These are phyloP conservation scores for Gallinago paraguaiae DNA, from an alignment of 2,113 vertebrate species.

Conservation along the genomic window DNA sequence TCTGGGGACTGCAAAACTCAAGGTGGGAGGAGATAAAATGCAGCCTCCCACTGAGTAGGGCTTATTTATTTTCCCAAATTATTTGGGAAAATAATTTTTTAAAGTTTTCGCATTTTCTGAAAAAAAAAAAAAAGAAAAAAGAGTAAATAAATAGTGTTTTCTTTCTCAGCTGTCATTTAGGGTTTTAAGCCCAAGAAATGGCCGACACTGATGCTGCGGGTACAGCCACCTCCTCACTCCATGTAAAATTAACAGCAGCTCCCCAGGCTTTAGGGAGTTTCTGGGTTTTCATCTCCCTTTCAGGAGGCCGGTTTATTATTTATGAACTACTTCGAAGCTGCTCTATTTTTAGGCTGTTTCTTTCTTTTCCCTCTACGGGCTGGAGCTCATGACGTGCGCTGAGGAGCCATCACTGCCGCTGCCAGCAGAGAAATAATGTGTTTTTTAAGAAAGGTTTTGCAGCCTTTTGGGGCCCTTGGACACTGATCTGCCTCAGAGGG, in stretches of 20 bases:
- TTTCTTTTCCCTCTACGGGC: background rate
- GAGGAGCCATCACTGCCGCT: background rate
- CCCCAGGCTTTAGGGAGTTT: background rate
- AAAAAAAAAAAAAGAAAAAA: background rate
- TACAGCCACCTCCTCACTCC: background rate
- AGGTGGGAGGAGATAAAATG: background rate
- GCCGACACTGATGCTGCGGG: rapidly evolving
- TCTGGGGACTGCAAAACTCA: background rate
- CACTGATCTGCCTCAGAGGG: background rate
- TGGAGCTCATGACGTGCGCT: background rate
- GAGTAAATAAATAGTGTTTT: background rate
- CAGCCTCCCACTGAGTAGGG: background rate
- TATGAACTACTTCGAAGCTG: conserved; percentile 22
- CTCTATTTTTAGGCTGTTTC: conserved; percentile 50
- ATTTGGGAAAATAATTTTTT: background rate
- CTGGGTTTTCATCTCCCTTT: conserved; percentile 7
- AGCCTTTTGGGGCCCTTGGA: background rate
- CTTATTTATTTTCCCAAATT: background rate
- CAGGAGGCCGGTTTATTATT: conserved; percentile 38
- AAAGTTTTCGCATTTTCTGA: background rate
- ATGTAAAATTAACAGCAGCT: background rate
- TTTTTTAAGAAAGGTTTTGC: background rate
- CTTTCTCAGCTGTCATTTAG: background rate
- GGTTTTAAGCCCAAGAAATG: background rate
- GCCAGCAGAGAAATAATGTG: background rate